Evolutionary conservation across 2,888 invertebrate species (phyloP), one percentile per base, ranked within the genome.

Genomic region (Tenodera sinensis): DNA sequence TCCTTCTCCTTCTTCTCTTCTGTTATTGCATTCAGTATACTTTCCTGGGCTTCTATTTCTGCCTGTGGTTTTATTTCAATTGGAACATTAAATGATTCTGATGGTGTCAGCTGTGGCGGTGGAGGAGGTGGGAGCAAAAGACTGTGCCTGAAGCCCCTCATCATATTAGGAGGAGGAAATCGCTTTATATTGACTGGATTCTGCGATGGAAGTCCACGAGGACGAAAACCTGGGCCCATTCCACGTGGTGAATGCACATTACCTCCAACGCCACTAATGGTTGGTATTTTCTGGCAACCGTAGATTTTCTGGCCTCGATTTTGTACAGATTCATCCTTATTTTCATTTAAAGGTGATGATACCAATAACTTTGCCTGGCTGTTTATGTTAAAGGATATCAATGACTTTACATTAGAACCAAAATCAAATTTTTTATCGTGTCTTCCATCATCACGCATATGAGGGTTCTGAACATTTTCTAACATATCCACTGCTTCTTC

Each of bases 401-500:
- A 27, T 28, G 88, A 84, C 28, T 90, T 89, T 28, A 34, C 54
- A 83, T 47, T 83, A 42, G 81, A 81, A 30, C 28, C 28, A 14
- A 54, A 47, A 9, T 88, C 83, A 83, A 83, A 83, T 25, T 42
- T 82, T 14, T 30, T 89, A 34, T 84, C 85, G n/a, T 71, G 85
- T 9, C 85, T 84, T 28, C 47, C 30, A 7, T 88, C 88, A 42
- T 84, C 86, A n/a, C 81, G 28, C 30, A 47, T 34, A 47, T n/a
- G 27, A 9, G 88, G 42, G n/a, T n/a, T 28, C 30, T n/a, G n/a
- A 12, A 87, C 30, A 28, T 30, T 85, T 28, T 84, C 84, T 25
- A 71, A 71, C 28, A 84, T 54, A 28, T 30, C 88, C 1, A 71
- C 34, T 20, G 91, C 91, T 88, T 97, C 97, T 85, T 97, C 97